phyloP scores from a whole-genome alignment of 92 coral and sea anemone species.

The Desmophyllum pertusum region DNA sequence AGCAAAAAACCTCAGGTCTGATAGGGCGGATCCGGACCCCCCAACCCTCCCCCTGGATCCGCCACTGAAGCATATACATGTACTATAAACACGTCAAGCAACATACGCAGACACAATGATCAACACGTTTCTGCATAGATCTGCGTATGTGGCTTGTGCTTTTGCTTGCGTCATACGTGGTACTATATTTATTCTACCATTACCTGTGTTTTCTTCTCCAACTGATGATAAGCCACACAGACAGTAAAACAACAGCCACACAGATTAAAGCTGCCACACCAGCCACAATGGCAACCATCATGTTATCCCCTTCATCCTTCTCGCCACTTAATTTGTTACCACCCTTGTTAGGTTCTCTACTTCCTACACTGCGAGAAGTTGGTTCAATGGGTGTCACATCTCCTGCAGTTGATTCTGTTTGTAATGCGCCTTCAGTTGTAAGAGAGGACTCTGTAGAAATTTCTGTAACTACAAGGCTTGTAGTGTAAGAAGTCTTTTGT shows the following conservation, averaged over 20 bases:
- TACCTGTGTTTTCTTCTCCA: slow-evolving; percentile 35
- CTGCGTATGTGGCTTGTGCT: too few species aligned
- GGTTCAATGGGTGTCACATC: neutral
- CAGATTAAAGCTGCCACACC: slow-evolving; percentile 15
- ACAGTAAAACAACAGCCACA: slow-evolving; percentile 11
- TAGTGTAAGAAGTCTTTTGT: neutral
- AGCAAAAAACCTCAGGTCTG: too few species aligned
- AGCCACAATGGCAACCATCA: neutral
- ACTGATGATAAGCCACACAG: slow-evolving; percentile 22
- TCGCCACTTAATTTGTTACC: neutral
- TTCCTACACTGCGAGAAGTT: neutral
- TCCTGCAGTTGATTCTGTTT: neutral
- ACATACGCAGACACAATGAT: too few species aligned
- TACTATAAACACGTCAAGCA: too few species aligned
- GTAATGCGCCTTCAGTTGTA: neutral
- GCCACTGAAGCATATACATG: too few species aligned
- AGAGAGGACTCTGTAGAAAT: neutral
- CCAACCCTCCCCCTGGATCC: too few species aligned
- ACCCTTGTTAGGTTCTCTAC: neutral
- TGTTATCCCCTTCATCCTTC: neutral
- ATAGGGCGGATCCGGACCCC: too few species aligned
- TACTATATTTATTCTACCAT: too few species aligned
- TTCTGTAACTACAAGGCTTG: neutral
- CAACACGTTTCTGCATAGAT: too few species aligned
- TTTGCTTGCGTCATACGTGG: too few species aligned